Conservation (phyloP, 2,113 vertebrate species). For the Paradoxurus hermaphroditus region DNA sequence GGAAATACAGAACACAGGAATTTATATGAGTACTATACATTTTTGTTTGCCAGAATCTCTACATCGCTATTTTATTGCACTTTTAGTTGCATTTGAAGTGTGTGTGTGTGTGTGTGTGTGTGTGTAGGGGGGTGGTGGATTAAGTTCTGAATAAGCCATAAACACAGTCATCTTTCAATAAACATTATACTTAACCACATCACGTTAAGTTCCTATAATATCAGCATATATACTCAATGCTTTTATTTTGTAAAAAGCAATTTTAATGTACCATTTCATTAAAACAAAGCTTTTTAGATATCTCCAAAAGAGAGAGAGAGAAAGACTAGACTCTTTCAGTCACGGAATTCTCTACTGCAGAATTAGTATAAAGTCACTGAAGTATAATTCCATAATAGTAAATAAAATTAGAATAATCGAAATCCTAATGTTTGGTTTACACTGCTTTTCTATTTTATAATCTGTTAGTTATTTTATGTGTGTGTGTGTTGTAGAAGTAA, state of each 20-base stretch:
- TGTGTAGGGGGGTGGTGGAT: background rate
- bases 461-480: background rate
- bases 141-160: slow-evolving; percentile 1
- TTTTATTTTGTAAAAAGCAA: background rate
- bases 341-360: background rate
- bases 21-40: background rate
- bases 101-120: background rate
- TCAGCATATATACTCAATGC: background rate
- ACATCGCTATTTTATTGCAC: background rate
- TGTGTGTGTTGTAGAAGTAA: background rate
- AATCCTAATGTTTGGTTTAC: background rate
- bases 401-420: background rate
- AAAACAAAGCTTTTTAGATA: background rate
- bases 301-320: background rate
- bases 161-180: slow-evolving; percentile 33
- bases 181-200: slow-evolving; percentile 8
- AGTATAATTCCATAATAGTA: background rate
- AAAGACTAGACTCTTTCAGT: background rate
- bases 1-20: background rate
- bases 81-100: background rate
- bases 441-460: background rate
- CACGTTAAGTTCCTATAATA: background rate
- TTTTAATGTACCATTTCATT: slow-evolving; percentile 31
- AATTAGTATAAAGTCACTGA: background rate
- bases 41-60: background rate